Evolutionary conservation across 2,797 vertebrate genomes (phyloP), one percentile per base, ranked within the genome.

Genomic region (Apodemus agrarius): DNA sequence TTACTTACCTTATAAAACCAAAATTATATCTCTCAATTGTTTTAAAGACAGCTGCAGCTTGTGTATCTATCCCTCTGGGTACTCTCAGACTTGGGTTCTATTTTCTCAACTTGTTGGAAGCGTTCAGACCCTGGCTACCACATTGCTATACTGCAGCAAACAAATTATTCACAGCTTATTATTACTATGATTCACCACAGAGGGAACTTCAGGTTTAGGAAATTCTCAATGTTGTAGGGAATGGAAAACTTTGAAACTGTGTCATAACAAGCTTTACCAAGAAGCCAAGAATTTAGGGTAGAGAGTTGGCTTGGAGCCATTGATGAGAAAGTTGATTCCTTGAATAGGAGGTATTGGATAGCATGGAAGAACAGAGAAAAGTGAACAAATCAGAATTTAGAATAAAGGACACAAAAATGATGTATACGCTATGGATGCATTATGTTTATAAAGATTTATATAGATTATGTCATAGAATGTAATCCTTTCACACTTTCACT

Each of bases 1-100:
- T 97, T 96, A 92, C 80, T 95, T 97, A 93, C 82, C 95, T 96
- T 98, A 95, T 90, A 95, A 97, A 96, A 95, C 49, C 92, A 82
- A 96, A 94, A 93, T 93, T 96, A 67, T 89, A 76, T 94, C 40
- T 95, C 83, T 97, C 89, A 96, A n/a, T 90, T 96, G 21, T 96
- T 98, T 96, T 93, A 81, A 95, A 93, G 94, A 94, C 75, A 97
- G 93, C 67, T 96, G 67, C 52, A 94, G 93, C 97, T 96, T 80
- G 79, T 49, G 74, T 40, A 43, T 75, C 5, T 96, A 40, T 94
- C 69, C 86, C 95, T 87, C 29, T 97, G 92, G 29, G 94, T 86
- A 59, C 5, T 95, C 6, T 82, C 92, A 92, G 29, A 93, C 76
- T 95, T 92, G 93, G n/a, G 34, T 89, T 98, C n/a, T 75, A 95